Evolutionary conservation across 2,888 invertebrate species (phyloP), one percentile per base, ranked within the genome.

Genomic region (Chaitophorus viminalis): DNA sequence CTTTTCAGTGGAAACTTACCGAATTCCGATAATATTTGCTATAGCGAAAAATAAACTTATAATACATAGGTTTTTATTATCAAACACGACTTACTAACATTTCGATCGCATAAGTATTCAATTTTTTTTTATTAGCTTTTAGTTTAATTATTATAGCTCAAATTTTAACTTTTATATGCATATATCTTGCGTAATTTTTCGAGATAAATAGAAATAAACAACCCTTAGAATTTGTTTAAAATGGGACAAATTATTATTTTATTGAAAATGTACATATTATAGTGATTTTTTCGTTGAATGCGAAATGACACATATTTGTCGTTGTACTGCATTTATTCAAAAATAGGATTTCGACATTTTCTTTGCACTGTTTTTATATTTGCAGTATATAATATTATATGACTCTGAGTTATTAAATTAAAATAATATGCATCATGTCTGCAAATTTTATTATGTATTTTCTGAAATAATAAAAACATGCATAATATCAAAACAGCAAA

Each of bases 321-420:
- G n/a, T 81, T 46, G 46, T 11, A n/a, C n/a, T n/a, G 29, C 11
- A 39, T 31, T 36, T 25, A 39, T 68, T 29, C 29, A 2, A 39
- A 46, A 68, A 39, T 29, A 81, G 29, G 29, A 68, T 65, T 68
- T 21, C 25, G 29, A 68, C 14, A 29, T 81, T 81, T 46, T 39
- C 68, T 68, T 18, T 68, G 29, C 21, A 29, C 36, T 39, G 11
- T 68, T 68, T 81, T 81, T 39, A 65, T 65, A 36, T 18, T 21
- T 18, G 4, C 18, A 39, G 18, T 21, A 29, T 68, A 39, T n/a
- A 39, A 60, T 60, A 46, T n/a, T 29, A 60, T 25, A 3, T 8
- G 36, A 60, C n/a, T 29, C 65, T n/a, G 39, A 18, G 39, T 39
- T 68, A 79, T 79, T 79, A 39, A 79, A 79, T 68, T 79, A 46